Evolutionary conservation across 2,797 vertebrate species (phyloP).

Genomic region (Phrynocephalus guinanensis): DNA sequence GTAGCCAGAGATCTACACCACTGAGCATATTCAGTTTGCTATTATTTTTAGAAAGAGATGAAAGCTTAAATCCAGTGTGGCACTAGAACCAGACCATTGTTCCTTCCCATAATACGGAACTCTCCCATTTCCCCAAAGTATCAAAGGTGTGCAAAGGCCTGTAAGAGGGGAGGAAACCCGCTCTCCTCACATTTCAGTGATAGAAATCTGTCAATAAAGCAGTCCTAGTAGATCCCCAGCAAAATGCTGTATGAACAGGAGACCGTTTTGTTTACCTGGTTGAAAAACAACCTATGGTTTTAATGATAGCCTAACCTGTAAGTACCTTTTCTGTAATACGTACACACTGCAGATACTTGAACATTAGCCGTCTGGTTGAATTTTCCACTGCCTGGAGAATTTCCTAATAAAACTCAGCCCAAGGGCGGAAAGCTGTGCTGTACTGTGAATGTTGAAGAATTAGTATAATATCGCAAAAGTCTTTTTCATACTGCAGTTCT

Average conservation of each 20-base stretch:
- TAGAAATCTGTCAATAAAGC: background rate
- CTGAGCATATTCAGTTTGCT: no score
- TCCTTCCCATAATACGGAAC: background rate
- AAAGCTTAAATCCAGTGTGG: no score
- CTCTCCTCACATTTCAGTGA: no score
- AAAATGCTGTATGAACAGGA: background rate
- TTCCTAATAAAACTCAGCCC: constrained; percentile 30
- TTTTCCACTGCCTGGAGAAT: constrained; percentile 25
- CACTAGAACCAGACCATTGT: background rate
- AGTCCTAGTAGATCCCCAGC: background rate
- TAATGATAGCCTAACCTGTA: background rate
- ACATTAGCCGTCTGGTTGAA: constrained; percentile 2
- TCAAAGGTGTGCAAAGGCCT: background rate
- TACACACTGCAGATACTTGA: constrained; percentile 19
- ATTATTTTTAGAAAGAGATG: no score
- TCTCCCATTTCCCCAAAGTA: no score
- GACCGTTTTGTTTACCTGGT: background rate
- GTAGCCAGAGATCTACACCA: no score
- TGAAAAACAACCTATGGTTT: constrained; percentile 9
- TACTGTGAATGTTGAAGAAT: constrained; percentile 16
- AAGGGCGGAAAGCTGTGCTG: background rate
- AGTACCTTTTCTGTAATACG: background rate
- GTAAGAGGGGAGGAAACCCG: background rate
- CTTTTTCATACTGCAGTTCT: constrained; percentile 14
- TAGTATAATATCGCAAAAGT: background rate